Conservation (phyloP, 2,113 vertebrate genomes). For the Arenaria interpres region DNA sequence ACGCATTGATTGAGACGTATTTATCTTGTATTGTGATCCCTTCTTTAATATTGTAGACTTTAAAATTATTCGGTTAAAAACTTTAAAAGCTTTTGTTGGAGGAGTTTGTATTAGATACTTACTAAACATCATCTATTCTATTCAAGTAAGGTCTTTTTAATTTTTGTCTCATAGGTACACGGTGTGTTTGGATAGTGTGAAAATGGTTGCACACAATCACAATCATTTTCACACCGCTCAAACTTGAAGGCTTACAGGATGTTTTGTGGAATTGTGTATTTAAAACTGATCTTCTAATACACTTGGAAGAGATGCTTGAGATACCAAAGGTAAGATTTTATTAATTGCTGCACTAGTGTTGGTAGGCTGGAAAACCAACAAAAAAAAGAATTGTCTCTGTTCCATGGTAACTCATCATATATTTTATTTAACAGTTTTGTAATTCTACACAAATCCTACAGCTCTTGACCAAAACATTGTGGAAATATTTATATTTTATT, state of each 20-base stretch:
- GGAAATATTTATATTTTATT: not conserved
- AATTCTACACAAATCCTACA: not conserved
- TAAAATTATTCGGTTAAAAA: not conserved
- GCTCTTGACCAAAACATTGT: not conserved
- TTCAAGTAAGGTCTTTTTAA: not conserved
- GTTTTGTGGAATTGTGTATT: not conserved
- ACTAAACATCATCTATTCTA: not conserved
- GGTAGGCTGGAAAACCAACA: not conserved
- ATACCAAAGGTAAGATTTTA: constrained; percentile 77
- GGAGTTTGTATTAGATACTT: not conserved
- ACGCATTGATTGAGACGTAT: not conserved
- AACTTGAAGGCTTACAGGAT: not conserved
- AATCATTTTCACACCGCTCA: not conserved
- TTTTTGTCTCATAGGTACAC: not conserved
- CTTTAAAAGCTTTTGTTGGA: constrained; percentile 12
- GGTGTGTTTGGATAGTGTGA: not conserved
- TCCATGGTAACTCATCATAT: not conserved
- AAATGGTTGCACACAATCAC: too few relatives aligned
- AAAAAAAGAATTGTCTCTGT: not conserved
- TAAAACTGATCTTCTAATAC: constrained; percentile 77
- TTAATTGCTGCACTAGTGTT: not conserved
- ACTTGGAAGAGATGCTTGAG: constrained; percentile 84
- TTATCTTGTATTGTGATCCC: not conserved
- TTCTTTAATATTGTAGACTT: not conserved
- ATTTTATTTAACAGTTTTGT: not conserved